These are phyloP conservation scores for Cheumatopsyche charites DNA, from an alignment of 1,140 invertebrate genomes.

Conservation along the genomic window DNA sequence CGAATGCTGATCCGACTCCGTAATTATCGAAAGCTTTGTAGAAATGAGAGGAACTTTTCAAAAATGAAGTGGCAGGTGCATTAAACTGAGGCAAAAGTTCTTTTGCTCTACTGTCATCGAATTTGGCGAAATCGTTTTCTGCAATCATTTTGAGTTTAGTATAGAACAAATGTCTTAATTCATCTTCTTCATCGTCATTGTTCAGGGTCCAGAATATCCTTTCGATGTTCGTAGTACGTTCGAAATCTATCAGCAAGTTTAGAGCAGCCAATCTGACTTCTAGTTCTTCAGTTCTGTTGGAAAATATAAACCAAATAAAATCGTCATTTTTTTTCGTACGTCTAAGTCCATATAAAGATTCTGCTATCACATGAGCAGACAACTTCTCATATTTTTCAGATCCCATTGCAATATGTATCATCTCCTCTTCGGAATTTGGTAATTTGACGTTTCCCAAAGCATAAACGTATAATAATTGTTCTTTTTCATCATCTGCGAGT, in stretches of 20 bases:
- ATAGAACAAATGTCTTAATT: conserved; percentile 58
- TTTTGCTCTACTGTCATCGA: conserved; percentile 47
- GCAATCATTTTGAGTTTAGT: conserved; percentile 54
- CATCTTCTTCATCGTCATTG: conserved; percentile 54
- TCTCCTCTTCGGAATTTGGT: conserved; percentile 40
- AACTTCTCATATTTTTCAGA: conserved; percentile 37
- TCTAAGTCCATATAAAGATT: conserved; percentile 52
- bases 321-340: conserved; percentile 44
- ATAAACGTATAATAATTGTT: conserved; percentile 46
- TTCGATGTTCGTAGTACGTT: conserved; percentile 49
- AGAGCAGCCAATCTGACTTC: conserved; percentile 54
- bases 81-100: conserved; percentile 35
- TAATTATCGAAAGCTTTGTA: conserved; percentile 52
- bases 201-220: conserved; percentile 53
- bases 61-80: conserved; percentile 35
- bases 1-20: conserved; percentile 49
- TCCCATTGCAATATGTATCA: conserved; percentile 40
- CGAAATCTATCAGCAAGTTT: conserved; percentile 47
- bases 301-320: conserved; percentile 56
- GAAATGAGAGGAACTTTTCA: not conserved
- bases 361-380: conserved; percentile 50
- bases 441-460: conserved; percentile 50
- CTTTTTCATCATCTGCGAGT: conserved; percentile 35
- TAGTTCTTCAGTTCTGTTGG: conserved; percentile 50
- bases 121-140: conserved; percentile 53